Evolutionary conservation across 2,888 invertebrate genomes (phyloP), one percentile per base, ranked within the genome.

Genomic region (Hololepta plana): DNA sequence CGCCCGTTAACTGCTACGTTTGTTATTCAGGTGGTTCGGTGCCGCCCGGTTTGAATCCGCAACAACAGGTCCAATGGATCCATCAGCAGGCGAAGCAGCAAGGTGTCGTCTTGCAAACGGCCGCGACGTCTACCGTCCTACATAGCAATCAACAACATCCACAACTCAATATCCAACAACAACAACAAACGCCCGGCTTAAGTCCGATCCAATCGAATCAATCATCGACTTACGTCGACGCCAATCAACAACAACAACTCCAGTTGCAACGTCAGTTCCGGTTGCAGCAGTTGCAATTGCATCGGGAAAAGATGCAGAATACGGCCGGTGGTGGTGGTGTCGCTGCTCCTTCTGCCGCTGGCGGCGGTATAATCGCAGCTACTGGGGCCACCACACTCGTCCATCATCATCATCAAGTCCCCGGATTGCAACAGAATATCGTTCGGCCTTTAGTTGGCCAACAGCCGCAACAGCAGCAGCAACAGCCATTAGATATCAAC

Each of bases 241-340:
- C 31, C 14, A 45, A 49, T 15, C 46, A 45, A 32, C 43, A 38
- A 23, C 46, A 45, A 30, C 41, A 47, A 32, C 42, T 46, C 8
- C 49, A 51, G 41, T 55, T 66, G 43, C 42, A 67, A 42, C 57
- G 66, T 2, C 73, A 72, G 43, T 64, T 64, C 44, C 62, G 69
- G 44, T 58, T 70, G 37, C 68, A 69, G 40, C 71, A 70, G 43
- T 51, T 69, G 32, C 71, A 68, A 38, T 62, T 61, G 37, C 7
- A 21, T 8, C 6, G 22, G 22, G 9, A 6, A 17, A 17, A 7
- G 6, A 17, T 8, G 17, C 17, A 6, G 17, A 17, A 8, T 17
- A 7, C 17, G 17, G 17, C 17, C n/a, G n/a, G 6, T 17, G 17
- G 7, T 8, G n/a, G n/a, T 17, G n/a, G 17, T 7, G 17, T 6